Evolutionary conservation across 1,140 invertebrate genomes (phyloP), one percentile per base, ranked within the genome.

Genomic region (Belonocnema kinseyi): DNA sequence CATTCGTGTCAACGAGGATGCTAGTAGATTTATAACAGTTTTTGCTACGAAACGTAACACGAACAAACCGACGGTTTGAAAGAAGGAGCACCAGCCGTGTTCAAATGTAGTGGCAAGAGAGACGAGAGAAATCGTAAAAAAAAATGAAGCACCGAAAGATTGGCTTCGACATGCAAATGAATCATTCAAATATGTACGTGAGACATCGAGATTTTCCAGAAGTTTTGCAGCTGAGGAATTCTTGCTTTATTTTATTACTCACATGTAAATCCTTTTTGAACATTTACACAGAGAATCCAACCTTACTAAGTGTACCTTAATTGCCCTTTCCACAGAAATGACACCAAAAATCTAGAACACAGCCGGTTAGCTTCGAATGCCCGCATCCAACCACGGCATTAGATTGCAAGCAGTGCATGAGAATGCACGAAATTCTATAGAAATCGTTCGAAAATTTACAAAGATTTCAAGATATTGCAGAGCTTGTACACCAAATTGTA

Each of bases 171-270:
- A 83, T 83, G 81, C 79, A 83, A 83, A 83, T 83, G 77, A 83
- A 79, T 83, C 72, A 79, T 77, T 83, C 79, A 83, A 83, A 83
- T 83, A 83, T 83, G 80, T 80, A 83, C 77, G 76, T 76, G 79
- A 76, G 80, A 80, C 77, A 79, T 78, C 75, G 75, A 76, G 75
- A 79, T 76, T 75, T 73, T 54, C 76, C 75, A 52, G 77, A 74
- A 80, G 80, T 83, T 83, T 83, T 76, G 80, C 14, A 66, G 26
- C n/a, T 33, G 61, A 66, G 14, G n/a, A 66, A 33, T 61, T 66
- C 16, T 66, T 33, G 26, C 16, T 33, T 66, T 54, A 54, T 54
- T 16, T 54, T 54, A n/a, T 54, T 54, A 7, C 26, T 33, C 26
- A 33, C 26, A 33, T 33, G 26, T 33, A 5, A 2, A 33, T 5